A percentile compares a stretch with the other conserved stretches of the same genome.
Evolutionary conservation across 2,113 vertebrate genomes (phyloP).

Genomic region (Erythrocercus mccallii): DNA sequence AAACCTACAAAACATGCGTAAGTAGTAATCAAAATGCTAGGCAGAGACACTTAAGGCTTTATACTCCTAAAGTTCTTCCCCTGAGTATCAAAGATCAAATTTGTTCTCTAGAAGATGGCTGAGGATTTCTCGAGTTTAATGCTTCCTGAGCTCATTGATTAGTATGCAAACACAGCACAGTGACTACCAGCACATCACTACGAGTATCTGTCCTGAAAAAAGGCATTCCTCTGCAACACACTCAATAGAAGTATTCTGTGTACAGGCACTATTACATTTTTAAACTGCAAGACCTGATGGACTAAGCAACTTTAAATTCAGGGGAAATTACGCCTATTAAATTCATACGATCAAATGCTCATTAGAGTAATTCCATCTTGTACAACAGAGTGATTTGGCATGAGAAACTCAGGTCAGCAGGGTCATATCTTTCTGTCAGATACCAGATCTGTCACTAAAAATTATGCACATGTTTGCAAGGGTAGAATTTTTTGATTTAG

Average conservation of each 20-base stretch:
- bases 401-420: neutral
- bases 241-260: neutral
- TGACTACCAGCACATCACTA: neutral
- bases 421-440: neutral
- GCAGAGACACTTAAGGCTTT: neutral
- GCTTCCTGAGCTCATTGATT: constrained; percentile 19
- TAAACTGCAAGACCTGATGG: neutral
- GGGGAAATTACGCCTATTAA: neutral
- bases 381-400: neutral
- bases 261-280: neutral
- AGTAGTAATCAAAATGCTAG: neutral
- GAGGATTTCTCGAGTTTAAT: neutral
- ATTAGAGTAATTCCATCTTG: neutral
- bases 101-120: neutral
- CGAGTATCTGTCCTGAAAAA: neutral
- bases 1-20: neutral
- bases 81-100: constrained; percentile 22
- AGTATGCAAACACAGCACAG: constrained; percentile 19
- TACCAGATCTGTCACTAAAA: neutral
- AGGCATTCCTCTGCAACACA: neutral
- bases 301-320: neutral
- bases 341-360: neutral
- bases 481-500: neutral
- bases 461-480: neutral
- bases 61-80: neutral